Base-by-base conservation (phyloP, 2,888 invertebrate species). In the Zygothrica quintamaculata region DNA sequence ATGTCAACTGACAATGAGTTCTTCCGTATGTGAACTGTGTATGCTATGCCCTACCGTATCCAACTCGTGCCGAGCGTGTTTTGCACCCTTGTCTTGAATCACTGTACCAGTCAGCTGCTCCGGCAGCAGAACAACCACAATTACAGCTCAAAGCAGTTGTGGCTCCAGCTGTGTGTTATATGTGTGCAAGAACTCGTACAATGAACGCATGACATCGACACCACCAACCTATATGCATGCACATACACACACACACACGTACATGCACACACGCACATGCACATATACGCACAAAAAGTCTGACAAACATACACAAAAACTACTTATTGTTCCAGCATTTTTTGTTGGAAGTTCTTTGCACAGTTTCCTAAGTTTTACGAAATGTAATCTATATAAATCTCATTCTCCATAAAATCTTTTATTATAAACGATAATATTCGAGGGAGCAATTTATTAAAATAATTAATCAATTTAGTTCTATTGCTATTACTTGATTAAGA, bases 31-130 rank as follows among this genome's bases (percentile, higher is more conserved):
- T 26, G 50, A 58, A 51, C 39, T 42, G 53, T 29, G 58, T 39
- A 40, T 33, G 7, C 6, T 26, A 34, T 25, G n/a, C n/a, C n/a
- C 18, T 22, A 5, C 18, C 18, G 18, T 22, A 16, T 43, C 9
- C 39, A 1, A 29, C 36, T 8, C 34, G 31, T 18, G 61, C 40
- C 13, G 9, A 15, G 37, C 46, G 42, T 31, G 51, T 15, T 62
- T 33, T 44, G 58, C 69, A 78, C 80, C 84, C 81, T 65, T 53
- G 61, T 43, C 40, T 51, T 29, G 71, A 80, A 84, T 84, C 80
- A 80, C 64, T 58, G 81, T 62, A 39, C 36, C 42, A 56, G 46
- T 65, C 75, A 76, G 82, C 76, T 68, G 78, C 52, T 65, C 22
- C 37, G 18, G 44, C 48, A 6, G 13, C 25, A 15, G 31, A 39